Conservation (phyloP, 2,888 invertebrate genomes). For the Cerceris rybyensis region DNA sequence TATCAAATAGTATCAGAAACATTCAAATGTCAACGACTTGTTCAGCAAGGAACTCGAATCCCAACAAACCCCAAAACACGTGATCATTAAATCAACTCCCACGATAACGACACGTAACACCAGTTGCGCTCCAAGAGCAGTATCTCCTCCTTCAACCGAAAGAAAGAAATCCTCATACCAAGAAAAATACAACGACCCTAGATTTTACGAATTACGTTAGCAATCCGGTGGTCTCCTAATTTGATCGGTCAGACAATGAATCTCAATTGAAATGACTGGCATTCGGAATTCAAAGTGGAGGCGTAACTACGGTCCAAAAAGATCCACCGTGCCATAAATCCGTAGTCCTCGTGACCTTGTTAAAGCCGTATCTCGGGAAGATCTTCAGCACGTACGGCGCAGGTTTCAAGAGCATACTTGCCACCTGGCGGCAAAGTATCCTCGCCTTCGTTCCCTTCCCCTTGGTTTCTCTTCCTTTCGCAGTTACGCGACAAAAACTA, state of each 20-base stretch:
- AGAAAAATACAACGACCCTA: not conserved
- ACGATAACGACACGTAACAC: too few relatives aligned
- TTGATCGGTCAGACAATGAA: not conserved
- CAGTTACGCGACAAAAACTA: slow-evolving; percentile 75
- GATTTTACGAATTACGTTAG: too few relatives aligned
- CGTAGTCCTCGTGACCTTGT: slow-evolving; percentile 62
- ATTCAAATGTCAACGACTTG: too few relatives aligned
- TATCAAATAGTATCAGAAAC: too few relatives aligned
- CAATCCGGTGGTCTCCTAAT: not conserved
- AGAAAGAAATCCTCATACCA: not conserved
- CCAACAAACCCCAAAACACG: too few relatives aligned
- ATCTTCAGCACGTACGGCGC: slow-evolving; percentile 65
- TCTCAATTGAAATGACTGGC: not conserved
- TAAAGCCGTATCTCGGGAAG: slow-evolving; percentile 60
- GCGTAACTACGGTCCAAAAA: slow-evolving; percentile 40
- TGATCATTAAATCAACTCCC: too few relatives aligned
- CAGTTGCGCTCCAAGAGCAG: too few relatives aligned
- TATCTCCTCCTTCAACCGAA: too few relatives aligned
- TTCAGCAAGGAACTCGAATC: too few relatives aligned
- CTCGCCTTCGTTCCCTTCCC: slow-evolving; percentile 21
- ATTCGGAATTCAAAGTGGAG: slow-evolving; percentile 6
- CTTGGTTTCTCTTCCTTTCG: slow-evolving; percentile 57
- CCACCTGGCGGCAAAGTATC: slow-evolving; percentile 71
- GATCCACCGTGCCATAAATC: slow-evolving; percentile 50
- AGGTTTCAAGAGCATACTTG: slow-evolving; percentile 71